These are phyloP conservation scores for Silurus meridionalis DNA, from an alignment of 2,113 vertebrate genomes.

Conservation along the genomic window DNA sequence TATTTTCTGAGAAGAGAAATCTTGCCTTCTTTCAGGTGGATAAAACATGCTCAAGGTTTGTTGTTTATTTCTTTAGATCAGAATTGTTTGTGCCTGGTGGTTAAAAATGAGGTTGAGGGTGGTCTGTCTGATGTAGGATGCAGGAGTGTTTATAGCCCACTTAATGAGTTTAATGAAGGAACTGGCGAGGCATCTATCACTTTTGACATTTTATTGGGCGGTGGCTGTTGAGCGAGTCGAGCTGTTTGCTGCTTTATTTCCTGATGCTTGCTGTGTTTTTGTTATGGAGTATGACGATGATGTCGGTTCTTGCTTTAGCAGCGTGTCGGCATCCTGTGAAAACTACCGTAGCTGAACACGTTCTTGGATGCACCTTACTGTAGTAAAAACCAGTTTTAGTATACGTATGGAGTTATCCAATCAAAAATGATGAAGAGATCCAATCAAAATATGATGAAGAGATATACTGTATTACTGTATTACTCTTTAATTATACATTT, in stretches of 20 bases:
- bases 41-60: neutral
- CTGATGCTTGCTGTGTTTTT: neutral
- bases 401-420: neutral
- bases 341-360: neutral
- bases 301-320: neutral
- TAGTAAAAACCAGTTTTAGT: neutral
- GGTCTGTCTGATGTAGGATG: neutral
- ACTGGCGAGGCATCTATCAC: neutral
- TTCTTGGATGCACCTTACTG: neutral
- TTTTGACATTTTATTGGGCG: constrained; percentile 1
- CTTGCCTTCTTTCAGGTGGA: neutral
- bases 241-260: neutral
- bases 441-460: neutral
- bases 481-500: too few relatives aligned
- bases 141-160: neutral
- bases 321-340: neutral
- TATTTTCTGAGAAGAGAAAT: neutral
- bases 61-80: neutral
- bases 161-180: constrained; percentile 12
- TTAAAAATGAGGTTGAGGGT: neutral
- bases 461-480: neutral
- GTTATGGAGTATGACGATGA: neutral
- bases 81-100: neutral
- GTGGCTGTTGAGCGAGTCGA: neutral
- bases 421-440: neutral